Evolutionary conservation across 92 coral and sea anemone species (phyloP), one percentile per base, ranked within the genome.

Genomic region (Phenganax stokvisi): DNA sequence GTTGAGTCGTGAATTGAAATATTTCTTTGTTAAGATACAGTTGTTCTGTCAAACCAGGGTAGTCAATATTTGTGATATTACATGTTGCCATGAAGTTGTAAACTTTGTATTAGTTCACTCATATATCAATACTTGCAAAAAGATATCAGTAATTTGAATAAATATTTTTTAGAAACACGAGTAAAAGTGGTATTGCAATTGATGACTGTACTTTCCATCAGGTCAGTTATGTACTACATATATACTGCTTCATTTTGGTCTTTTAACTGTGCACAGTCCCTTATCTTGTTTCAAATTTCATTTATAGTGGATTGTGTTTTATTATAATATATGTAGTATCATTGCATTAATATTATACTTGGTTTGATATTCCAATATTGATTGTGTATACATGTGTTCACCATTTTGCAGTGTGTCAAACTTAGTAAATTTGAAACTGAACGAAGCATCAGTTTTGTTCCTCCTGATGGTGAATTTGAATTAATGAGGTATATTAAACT

Each of bases 391-490:
- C 25, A 20, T 20, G 25, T 20, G 25, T 20, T 20, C 25, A 20
- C 25, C 25, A 20, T 20, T 20, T 64, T 65, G n/a, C 85, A 92
- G 98, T 93, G 98, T 91, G 98, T 93, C 10, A 93, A 93, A 89
- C 98, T 93, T 47, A 91, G 97, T 54, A 93, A 93, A 80, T 93
- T 93, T 91, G 98, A 93, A 80, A 93, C 98, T 7, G 98, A 93
- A 69, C 90, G 98, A 68, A 92, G 97, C 25, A 93, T 93, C 80
- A 93, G 98, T 82, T 93, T 93, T 80, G 92, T 93, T 51, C 98
- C 98, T 56, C 98, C 98, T 15, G 98, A 93, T 85, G 98, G 98
- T 82, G 98, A 93, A 80, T 93, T 93, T 89, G 98, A 93, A 71
- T 76, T 93, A 6, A 93, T 93, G 98, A 93, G 97, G 98, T 93